Evolutionary conservation across 2,113 vertebrate species (phyloP).

Genomic region (Miniopterus natalensis): DNA sequence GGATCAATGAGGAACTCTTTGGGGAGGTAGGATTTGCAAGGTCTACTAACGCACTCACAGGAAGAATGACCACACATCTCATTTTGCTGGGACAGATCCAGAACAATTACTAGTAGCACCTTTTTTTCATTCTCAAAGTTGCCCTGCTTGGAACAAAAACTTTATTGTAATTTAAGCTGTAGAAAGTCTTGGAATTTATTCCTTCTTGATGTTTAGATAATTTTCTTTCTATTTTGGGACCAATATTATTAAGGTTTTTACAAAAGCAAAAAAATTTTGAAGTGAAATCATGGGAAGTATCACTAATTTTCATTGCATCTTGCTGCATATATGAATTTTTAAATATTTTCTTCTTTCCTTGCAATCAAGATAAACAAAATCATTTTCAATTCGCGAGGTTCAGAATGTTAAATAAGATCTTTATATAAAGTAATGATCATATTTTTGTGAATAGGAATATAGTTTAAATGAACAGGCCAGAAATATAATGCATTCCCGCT

Average conservation of each 20-base stretch:
- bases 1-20: background rate
- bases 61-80: background rate
- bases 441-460: slow-evolving; percentile 34
- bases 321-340: slow-evolving; percentile 50
- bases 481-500: slow-evolving; percentile 27
- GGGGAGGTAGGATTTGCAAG: background rate
- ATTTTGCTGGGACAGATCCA: background rate
- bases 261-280: slow-evolving; percentile 8
- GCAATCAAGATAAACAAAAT: slow-evolving; percentile 58
- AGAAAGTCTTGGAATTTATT: background rate
- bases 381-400: slow-evolving; percentile 42
- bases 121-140: background rate
- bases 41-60: background rate
- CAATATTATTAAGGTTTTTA: background rate
- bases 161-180: background rate
- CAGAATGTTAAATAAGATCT: slow-evolving; percentile 51
- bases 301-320: slow-evolving; percentile 39
- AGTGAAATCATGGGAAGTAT: slow-evolving; percentile 12
- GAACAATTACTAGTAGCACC: background rate
- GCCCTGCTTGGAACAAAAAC: background rate
- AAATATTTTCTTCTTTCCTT: slow-evolving; percentile 43
- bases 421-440: background rate
- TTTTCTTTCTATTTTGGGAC: background rate
- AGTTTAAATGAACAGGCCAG: slow-evolving; percentile 32
- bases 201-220: background rate